Evolutionary conservation across 2,113 vertebrate species (phyloP), one percentile per base, ranked within the genome.

Genomic region (Neofelis nebulosa): DNA sequence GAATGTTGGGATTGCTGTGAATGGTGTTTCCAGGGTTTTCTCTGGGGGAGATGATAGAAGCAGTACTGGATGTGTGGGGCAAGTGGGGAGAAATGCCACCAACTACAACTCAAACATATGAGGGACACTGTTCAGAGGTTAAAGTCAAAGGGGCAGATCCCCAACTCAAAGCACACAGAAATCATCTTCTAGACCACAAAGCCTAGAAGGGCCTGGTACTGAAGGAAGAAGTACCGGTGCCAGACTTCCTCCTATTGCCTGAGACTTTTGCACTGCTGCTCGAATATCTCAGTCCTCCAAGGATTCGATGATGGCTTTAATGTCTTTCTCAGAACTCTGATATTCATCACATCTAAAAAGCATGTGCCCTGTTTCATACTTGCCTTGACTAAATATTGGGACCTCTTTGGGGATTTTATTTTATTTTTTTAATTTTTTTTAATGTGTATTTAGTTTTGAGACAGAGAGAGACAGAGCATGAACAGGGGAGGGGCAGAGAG

Each of bases 21-120:
- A 99, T 0, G 99, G 99, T 88, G 99, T 99, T 78, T 98, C 99
- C 71, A 99, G 99, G 95, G 99, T 99, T 84, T 99, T 99, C 48
- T 99, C 21, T 99, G 0, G 98, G 99, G 71, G 99, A 99, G 82
- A 99, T 99, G 69, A 99, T 99, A 74, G 99, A 99, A 93, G 99
- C 99, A 99, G 99, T 99, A 0, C 98, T 99, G 98, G 99, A 99
- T 1, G 99, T 99, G 87, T 99, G 99, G 98, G 99, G 99, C 97
- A 99, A 99, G 98, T 99, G 99, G 99, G 99, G 99, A 81, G 99
- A 99, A 87, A 99, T 99, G 1, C 99, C 99, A 3, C 99, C 99
- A 0, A 0, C 99, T 99, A 68, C 97, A 41, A 74, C 71, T 38
- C 71, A 41, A 41, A 74, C 38, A 27, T 45, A 45, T 16, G 73